Conservation (phyloP, 1,140 invertebrate species). For the Stegodyphus mimosarum region DNA sequence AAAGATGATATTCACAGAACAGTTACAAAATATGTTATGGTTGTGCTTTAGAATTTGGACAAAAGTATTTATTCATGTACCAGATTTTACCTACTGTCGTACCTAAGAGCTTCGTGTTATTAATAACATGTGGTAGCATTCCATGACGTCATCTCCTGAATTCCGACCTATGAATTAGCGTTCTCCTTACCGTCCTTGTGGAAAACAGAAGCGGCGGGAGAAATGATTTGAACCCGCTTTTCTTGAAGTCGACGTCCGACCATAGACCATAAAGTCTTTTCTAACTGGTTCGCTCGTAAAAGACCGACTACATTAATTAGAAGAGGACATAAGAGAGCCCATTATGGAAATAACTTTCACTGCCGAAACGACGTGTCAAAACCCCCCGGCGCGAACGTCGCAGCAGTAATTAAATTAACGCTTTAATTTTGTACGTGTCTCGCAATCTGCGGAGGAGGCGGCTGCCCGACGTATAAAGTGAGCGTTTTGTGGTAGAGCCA, state of each 20-base stretch:
- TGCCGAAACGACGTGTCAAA: constrained; percentile 58
- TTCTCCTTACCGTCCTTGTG: no score
- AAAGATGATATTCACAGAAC: no score
- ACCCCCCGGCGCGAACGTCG: constrained; percentile 30
- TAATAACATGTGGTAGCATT: no score
- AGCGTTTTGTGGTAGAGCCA: constrained; percentile 13
- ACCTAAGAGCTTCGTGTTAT: no score
- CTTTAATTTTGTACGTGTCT: constrained; percentile 57
- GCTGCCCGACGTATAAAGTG: constrained; percentile 16
- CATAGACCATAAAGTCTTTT: constrained; percentile 60
- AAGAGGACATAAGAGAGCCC: constrained; percentile 57
- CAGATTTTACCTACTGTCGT: no score
- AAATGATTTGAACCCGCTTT: constrained; percentile 55
- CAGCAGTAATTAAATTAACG: constrained; percentile 58
- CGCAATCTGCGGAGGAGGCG: constrained; percentile 23
- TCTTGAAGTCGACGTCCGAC: constrained; percentile 55
- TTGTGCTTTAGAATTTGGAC: no score
- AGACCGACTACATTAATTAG: constrained; percentile 59
- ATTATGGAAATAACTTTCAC: constrained; percentile 60
- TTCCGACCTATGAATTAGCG: no score
- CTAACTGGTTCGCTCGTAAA: constrained; percentile 59
- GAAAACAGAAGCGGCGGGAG: constrained; percentile 20
- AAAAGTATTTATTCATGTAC: no score
- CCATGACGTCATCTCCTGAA: no score
- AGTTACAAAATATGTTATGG: no score